These are phyloP conservation scores for Tetramorium parvispinum DNA, from an alignment of 1,140 invertebrate genomes.

Conservation along the genomic window DNA sequence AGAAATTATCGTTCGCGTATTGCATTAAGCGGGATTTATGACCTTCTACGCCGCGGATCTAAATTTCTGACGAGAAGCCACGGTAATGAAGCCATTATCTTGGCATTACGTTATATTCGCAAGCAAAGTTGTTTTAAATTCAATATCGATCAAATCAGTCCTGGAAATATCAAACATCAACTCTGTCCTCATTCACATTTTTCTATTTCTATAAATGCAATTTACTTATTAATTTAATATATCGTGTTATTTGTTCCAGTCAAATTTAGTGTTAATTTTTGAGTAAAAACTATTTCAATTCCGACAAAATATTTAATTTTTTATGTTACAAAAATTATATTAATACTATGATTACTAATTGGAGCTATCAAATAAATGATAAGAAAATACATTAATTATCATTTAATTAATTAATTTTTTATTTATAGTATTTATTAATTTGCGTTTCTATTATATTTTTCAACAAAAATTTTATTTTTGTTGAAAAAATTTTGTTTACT, in stretches of 20 bases:
- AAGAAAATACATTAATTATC: neutral
- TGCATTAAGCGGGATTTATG: conserved; percentile 40
- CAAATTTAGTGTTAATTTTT: neutral
- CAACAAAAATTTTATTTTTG: neutral
- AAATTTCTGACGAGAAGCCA: conserved; percentile 19
- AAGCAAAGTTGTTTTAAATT: neutral
- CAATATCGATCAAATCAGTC: neutral
- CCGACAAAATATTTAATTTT: neutral
- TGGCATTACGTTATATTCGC: neutral
- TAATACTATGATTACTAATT: neutral
- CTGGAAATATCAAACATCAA: neutral
- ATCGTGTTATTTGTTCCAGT: neutral
- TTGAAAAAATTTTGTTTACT: too few relatives aligned
- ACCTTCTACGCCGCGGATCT: neutral
- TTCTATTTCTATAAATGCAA: neutral
- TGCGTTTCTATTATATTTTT: neutral
- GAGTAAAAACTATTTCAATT: neutral
- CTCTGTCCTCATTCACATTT: neutral
- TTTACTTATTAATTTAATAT: neutral
- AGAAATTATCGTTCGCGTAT: conserved; percentile 39
- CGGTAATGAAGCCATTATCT: conserved; percentile 42
- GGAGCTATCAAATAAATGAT: neutral
- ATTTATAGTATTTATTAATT: neutral
- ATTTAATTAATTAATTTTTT: neutral
- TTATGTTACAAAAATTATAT: neutral